Evolutionary conservation across 1,140 invertebrate genomes (phyloP).

Genomic region (Diorhabda carinulata): DNA sequence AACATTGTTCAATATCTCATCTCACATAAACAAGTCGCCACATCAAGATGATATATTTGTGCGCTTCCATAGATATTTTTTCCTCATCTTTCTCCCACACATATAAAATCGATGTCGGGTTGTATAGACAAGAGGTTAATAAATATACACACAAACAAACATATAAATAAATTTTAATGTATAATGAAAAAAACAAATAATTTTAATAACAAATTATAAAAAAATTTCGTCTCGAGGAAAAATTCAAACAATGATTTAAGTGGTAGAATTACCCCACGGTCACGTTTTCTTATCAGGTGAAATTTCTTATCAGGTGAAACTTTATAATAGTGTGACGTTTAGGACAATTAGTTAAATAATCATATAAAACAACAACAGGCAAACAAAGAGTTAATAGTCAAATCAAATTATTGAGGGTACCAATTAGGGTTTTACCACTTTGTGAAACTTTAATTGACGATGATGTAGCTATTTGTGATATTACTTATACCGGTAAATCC

Average conservation of each 20-base stretch:
- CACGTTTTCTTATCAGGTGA: constrained; percentile 92
- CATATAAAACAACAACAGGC: constrained; percentile 93
- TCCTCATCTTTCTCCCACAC: too few species aligned
- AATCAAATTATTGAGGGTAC: constrained; percentile 83
- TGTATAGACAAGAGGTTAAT: too few species aligned
- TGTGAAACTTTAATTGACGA: constrained; percentile 72
- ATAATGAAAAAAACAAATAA: too few species aligned
- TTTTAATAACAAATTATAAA: too few species aligned
- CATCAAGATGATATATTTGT: too few species aligned
- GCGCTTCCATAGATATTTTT: too few species aligned
- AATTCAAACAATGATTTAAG: constrained; percentile 73
- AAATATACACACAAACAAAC: too few species aligned
- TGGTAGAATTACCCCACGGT: constrained; percentile 76
- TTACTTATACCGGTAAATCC: constrained; percentile 87
- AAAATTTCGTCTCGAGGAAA: too few species aligned
- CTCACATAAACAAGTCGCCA: too few species aligned
- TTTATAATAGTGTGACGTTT: constrained; percentile 83
- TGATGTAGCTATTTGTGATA: constrained; percentile 63
- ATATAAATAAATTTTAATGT: too few species aligned
- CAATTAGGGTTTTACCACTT: constrained; percentile 83
- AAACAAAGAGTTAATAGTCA: constrained; percentile 79
- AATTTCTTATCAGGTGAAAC: constrained; percentile 86
- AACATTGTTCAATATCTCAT: too few species aligned
- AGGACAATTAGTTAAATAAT: constrained; percentile 91
- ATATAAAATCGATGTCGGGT: too few species aligned